phyloP scores from a whole-genome alignment of 2,113 vertebrate species.

The Mus spicilegus region DNA sequence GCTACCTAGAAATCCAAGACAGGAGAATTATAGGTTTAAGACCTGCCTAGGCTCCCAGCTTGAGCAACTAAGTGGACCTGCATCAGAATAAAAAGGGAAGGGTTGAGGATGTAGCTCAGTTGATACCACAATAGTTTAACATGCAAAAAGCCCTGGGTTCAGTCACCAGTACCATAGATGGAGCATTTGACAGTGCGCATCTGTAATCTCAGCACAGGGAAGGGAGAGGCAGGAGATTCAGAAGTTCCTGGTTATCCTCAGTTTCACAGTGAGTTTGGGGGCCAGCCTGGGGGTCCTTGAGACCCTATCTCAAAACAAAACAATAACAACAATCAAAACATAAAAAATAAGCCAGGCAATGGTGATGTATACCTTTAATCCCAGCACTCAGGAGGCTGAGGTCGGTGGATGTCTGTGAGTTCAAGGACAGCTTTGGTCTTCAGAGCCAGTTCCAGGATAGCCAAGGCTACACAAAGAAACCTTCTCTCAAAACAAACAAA shows the following conservation, averaged over 20 bases:
- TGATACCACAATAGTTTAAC: background rate
- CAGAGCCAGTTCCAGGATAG: background rate
- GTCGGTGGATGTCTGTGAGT: background rate
- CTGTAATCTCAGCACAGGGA: background rate
- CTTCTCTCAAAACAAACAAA: too few relatives aligned
- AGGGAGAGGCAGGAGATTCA: background rate
- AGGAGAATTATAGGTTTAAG: background rate
- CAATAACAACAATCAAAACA: background rate
- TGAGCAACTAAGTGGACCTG: background rate
- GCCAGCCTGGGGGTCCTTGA: background rate
- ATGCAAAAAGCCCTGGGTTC: background rate
- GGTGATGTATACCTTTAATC: background rate
- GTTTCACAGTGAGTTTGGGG: background rate
- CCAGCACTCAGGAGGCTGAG: background rate
- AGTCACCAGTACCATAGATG: background rate
- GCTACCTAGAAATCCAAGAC: background rate
- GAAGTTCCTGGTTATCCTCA: background rate
- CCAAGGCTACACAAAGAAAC: background rate
- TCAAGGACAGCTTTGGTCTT: background rate
- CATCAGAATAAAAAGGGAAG: background rate
- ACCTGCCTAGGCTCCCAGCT: background rate
- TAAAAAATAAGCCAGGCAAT: background rate
- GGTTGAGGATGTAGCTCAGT: background rate
- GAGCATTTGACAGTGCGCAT: too few relatives aligned
- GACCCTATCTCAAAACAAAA: background rate